These are phyloP conservation scores for Leiothrix lutea DNA, from an alignment of 2,113 vertebrate genomes.

Conservation along the genomic window DNA sequence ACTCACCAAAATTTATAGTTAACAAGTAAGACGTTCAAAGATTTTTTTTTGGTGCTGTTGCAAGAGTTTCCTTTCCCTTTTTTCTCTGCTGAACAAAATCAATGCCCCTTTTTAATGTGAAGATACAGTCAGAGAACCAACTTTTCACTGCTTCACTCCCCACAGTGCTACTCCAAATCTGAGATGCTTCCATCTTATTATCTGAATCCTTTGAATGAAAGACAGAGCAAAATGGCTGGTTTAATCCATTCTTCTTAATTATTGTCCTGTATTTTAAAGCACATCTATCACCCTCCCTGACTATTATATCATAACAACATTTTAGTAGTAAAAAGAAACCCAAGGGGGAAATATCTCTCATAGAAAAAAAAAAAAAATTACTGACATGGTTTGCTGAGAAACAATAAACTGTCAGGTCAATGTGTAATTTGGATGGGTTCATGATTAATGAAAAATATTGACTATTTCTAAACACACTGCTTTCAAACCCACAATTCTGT, in stretches of 20 bases:
- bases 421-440: not conserved
- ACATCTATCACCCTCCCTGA: rapidly evolving
- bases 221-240: not conserved
- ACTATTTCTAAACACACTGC: not conserved
- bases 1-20: not conserved
- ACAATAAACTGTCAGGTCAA: not conserved
- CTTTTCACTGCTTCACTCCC: not conserved
- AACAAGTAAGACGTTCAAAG: not conserved
- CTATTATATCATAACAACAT: not conserved
- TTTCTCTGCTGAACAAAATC: rapidly evolving
- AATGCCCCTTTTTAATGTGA: not conserved
- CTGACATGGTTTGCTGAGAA: not conserved
- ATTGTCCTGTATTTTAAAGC: not conserved
- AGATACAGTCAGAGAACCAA: not conserved
- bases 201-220: not conserved
- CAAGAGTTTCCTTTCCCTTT: not conserved
- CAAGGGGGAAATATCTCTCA: not conserved
- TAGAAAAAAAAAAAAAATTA: not conserved
- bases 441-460: not conserved
- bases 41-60: not conserved
- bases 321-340: not conserved
- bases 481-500: not conserved
- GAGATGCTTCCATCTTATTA: not conserved
- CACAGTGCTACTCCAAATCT: not conserved
- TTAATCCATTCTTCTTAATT: not conserved